phyloP scores from a whole-genome alignment of 2,888 invertebrate species.

The Orthosia gracilis region DNA sequence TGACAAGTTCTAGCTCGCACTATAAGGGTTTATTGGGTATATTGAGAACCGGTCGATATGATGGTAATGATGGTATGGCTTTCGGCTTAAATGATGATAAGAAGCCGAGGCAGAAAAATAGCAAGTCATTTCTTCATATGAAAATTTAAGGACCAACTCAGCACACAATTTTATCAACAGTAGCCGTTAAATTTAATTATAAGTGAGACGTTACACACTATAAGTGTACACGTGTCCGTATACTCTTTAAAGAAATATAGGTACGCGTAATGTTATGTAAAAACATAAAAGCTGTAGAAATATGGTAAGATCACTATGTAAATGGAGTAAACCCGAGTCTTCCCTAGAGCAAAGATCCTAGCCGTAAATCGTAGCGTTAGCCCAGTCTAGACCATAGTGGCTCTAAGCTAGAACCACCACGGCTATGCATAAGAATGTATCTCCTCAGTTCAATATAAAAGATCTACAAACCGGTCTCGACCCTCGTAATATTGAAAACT shows the following conservation, averaged over 20 bases:
- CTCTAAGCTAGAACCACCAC: slow-evolving; percentile 32
- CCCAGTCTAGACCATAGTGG: slow-evolving; percentile 28
- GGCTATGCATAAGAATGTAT: slow-evolving; percentile 42
- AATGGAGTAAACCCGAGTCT: slow-evolving; percentile 46
- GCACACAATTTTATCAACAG: not conserved
- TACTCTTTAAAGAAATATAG: slow-evolving; percentile 3
- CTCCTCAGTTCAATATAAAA: slow-evolving; percentile 10
- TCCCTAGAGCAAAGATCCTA: slow-evolving; percentile 49
- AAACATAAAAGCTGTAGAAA: slow-evolving; percentile 49
- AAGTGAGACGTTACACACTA: not conserved
- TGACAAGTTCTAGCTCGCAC: not conserved
- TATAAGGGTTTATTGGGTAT: not conserved
- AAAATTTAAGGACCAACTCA: not conserved
- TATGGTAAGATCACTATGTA: slow-evolving; percentile 51
- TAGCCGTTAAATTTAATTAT: not conserved
- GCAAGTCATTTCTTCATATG: not conserved
- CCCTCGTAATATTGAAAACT: slow-evolving; percentile 28
- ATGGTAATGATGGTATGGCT: too few species aligned
- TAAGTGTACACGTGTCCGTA: not conserved
- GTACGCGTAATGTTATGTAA: slow-evolving; percentile 35
- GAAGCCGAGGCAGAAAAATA: not conserved
- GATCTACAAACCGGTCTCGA: slow-evolving; percentile 11
- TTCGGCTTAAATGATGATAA: not conserved
- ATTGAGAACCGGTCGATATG: too few species aligned
- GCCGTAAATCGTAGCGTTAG: slow-evolving; percentile 49